Percentiles rank a stretch among this genome's conserved stretches.
phyloP scores from a whole-genome alignment of 2,113 vertebrate genomes.

The Monopterus albus region DNA sequence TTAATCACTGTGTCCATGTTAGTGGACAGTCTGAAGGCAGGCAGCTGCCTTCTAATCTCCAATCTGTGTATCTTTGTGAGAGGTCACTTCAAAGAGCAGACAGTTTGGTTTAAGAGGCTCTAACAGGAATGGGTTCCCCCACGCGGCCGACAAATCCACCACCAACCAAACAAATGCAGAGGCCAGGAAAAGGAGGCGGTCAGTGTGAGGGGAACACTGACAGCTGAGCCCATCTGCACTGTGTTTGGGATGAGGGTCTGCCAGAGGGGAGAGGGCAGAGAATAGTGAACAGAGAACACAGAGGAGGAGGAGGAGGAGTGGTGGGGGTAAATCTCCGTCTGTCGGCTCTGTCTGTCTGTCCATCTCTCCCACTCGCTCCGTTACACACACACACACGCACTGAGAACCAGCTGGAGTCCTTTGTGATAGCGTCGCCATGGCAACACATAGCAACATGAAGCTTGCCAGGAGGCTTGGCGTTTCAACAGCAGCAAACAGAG shows the following conservation, averaged over 20 bases:
- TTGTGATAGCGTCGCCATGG: slow-evolving; percentile 79
- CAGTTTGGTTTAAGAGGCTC: slow-evolving; percentile 60
- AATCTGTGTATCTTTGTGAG: slow-evolving; percentile 67
- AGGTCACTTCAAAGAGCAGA: slow-evolving; percentile 74
- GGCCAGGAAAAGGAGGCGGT: slow-evolving; percentile 57
- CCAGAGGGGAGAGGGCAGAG: slow-evolving; percentile 59
- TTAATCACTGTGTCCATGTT: slow-evolving; percentile 49
- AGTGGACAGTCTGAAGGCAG: slow-evolving; percentile 62
- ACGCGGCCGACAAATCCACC: slow-evolving; percentile 71
- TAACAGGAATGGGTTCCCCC: slow-evolving; percentile 75
- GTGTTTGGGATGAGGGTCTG: slow-evolving; percentile 69
- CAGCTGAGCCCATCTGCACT: slow-evolving; percentile 78
- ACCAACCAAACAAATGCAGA: slow-evolving; percentile 69
- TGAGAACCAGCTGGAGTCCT: slow-evolving; percentile 78
- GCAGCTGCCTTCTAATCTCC: slow-evolving; percentile 65
- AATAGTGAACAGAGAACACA: slow-evolving; percentile 44
- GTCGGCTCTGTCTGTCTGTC: slow-evolving; percentile 64
- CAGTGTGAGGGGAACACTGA: slow-evolving; percentile 59
- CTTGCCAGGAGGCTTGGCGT: slow-evolving; percentile 63
- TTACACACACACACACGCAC: slow-evolving; percentile 21
- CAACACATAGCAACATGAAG: slow-evolving; percentile 71
- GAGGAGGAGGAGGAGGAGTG: slow-evolving; percentile 39
- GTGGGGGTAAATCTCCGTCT: slow-evolving; percentile 60
- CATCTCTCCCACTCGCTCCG: slow-evolving; percentile 20
- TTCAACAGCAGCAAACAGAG: slow-evolving; percentile 51